Percentiles rank a stretch among this genome's conserved stretches.
These are phyloP conservation scores for Spilosoma lubricipeda DNA, from an alignment of 2,888 invertebrate genomes.

Conservation along the genomic window DNA sequence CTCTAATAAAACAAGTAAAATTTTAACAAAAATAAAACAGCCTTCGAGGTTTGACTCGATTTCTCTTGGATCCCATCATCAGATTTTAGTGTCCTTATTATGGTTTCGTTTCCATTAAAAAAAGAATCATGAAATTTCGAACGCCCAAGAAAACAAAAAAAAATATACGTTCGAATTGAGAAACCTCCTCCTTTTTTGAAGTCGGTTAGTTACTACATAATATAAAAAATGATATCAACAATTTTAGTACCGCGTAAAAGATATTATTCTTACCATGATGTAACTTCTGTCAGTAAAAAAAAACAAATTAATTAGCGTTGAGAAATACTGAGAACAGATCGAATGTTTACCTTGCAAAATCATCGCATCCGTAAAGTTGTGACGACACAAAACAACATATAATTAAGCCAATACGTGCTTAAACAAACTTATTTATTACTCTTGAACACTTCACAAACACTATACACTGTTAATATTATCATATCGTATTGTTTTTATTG, in stretches of 20 bases:
- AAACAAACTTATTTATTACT: constrained; percentile 2
- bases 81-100: no score
- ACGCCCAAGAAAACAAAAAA: no score
- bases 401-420: background rate
- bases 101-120: no score
- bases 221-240: background rate
- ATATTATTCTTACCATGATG: background rate
- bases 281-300: background rate
- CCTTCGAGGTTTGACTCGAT: no score
- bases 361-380: constrained; percentile 2
- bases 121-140: no score
- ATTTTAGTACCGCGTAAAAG: background rate
- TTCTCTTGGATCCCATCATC: no score
- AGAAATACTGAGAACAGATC: constrained; percentile 9
- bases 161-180: no score
- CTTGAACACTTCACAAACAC: constrained; percentile 2
- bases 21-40: no score
- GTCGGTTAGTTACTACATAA: background rate
- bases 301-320: constrained; percentile 5
- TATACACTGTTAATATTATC: background rate
- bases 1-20: background rate
- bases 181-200: no score
- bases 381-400: constrained; percentile 15
- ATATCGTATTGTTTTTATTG: background rate
- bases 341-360: constrained; percentile 18